Base-by-base conservation (phyloP, 2,113 vertebrate genomes). In the Planiliza haematocheilus region DNA sequence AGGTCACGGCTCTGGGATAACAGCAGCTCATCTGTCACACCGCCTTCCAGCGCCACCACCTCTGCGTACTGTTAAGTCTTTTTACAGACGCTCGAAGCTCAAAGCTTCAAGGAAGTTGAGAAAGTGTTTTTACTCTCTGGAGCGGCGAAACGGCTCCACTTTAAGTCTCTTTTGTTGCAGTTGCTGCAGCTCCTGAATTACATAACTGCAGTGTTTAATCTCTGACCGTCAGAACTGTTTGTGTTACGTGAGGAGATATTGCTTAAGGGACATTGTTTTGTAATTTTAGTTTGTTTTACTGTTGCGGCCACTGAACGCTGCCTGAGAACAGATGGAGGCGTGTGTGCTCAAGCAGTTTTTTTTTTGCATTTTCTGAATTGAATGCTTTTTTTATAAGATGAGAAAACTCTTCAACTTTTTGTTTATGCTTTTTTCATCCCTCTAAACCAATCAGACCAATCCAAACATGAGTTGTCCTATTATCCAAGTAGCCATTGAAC, bases 1-100 rank as follows among this genome's bases (percentile, higher is more conserved):
- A n/a, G 56, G 45, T 66, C 67, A 34, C 16, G 30, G 9, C 41
- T 41, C 24, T 20, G 10, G 20, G 16, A 59, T 48, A 10, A 52
- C 9, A 18, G 34, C 4, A 10, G 34, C n/a, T 55, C 63, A 56
- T 73, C 21, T 21, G 38, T 51, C 57, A 70, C 8, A 7, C 38
- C 46, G 60, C 70, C 43, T 67, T 77, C 59, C 48, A 7, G 46
- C 43, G 53, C 18, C 21, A 51, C 68, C n/a, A 51, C 68, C n/a
- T 36, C 38, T 52, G 9, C 17, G 52, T 12, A 30, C 24, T 30
- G 24, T 30, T 17, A 30, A 30, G 24, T 30, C 24, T 30, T 5
- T 30, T 30, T 30, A 30, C 24, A 3, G 24, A 3, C 24, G n/a
- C n/a, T n/a, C n/a, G n/a, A n/a, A n/a, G n/a, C n/a, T n/a, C n/a